A percentile compares a stretch with the other conserved stretches of the same genome.
phyloP scores from a whole-genome alignment of 2,888 invertebrate genomes.

The Meghimatium bilineatum region DNA sequence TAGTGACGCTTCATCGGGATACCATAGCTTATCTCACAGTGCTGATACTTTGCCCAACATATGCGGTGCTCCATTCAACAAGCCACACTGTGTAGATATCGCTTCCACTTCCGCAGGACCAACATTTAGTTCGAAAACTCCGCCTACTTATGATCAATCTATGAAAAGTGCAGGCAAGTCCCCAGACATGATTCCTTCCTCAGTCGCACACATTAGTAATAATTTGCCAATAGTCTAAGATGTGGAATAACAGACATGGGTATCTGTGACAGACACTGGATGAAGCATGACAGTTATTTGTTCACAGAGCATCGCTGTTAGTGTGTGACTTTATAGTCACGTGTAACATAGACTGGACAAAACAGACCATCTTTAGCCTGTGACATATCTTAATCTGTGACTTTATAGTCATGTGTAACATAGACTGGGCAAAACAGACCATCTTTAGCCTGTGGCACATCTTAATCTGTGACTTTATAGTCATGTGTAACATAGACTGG shows the following conservation, averaged over 20 bases:
- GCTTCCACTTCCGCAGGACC: slow-evolving; percentile 5
- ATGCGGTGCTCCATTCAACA: slow-evolving; percentile 15
- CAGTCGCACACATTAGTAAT: neutral
- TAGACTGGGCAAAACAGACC: too few species aligned
- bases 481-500: too few species aligned
- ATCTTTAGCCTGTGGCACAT: too few species aligned
- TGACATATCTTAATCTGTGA: too few species aligned
- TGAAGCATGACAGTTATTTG: too few species aligned
- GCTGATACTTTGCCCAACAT: neutral
- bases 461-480: too few species aligned
- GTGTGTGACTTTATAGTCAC: too few species aligned
- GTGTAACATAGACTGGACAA: too few species aligned
- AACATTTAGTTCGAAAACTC: slow-evolving; percentile 11
- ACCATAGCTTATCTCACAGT: slow-evolving; percentile 44
- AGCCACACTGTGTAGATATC: slow-evolving; percentile 28
- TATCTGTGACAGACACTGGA: neutral
- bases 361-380: too few species aligned
- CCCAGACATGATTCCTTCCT: slow-evolving; percentile 10
- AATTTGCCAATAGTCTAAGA: neutral
- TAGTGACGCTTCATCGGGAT: slow-evolving; percentile 40
- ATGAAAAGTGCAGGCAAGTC: slow-evolving; percentile 4
- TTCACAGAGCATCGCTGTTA: too few species aligned
- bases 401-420: too few species aligned
- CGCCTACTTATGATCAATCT: slow-evolving; percentile 7
- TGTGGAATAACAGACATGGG: neutral